Base-by-base conservation (phyloP, 2,888 invertebrate species). In the Monoplex corrugatus region DNA sequence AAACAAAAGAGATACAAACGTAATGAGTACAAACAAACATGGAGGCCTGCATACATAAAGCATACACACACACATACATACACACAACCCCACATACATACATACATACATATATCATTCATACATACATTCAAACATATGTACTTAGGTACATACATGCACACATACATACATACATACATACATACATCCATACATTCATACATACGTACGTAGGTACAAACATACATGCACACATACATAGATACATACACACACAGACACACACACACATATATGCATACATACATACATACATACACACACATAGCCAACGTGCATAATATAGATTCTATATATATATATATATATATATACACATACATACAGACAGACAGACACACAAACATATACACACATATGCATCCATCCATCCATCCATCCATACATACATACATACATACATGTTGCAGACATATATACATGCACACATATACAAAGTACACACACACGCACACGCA, bases 231-330 rank as follows among this genome's bases (percentile, higher is more conserved):
- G 35, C 72, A 72, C 72, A 35, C 72, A 72, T 19, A 72, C 72
- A 72, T 35, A 72, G 35, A 72, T 35, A 72, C 72, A 72, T 35
- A 72, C 72, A 72, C 72, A 72, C 72, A 72, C 72, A 72, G 35
- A 72, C 72, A 35, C 72, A 72, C 32, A 32, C 72, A 72, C 32
- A 32, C 72, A 72, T 5, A 32, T 35, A 72, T 5, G 35, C 72
- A 72, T 5, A 72, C 72, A 72, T 5, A 28, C 32, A 32, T 35
- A 72, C 32, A 72, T 6, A 72, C 32, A 28, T 5, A 72, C 35
- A 72, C 32, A 35, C 35, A 72, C 32, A 72, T 35, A 5, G 8
- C 50, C 50, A 19, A 50, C 19, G 50, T 8, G n/a, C n/a, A n/a
- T n/a, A n/a, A n/a, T n/a, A n/a, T n/a, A n/a, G n/a, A n/a, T n/a